Evolutionary conservation across 2,888 invertebrate genomes (phyloP), one percentile per base, ranked within the genome.

Genomic region (Scaeva pyrastri): DNA sequence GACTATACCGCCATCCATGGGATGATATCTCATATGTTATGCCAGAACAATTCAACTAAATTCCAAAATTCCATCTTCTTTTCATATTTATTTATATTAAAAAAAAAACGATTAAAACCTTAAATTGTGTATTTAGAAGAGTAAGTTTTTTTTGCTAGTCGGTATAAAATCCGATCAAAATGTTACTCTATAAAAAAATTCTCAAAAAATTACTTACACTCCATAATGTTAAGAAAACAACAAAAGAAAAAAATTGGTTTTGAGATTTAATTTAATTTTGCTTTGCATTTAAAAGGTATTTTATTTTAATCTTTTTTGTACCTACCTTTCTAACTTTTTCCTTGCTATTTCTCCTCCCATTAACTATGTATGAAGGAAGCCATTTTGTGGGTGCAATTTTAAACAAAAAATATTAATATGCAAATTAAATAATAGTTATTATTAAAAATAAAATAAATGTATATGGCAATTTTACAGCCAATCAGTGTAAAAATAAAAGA

Each of bases 1-100:
- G 99, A 8, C 94, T 99, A 5, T 99, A 99, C 93, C 96, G 99
- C 89, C 99, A 99, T 93, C 99, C 99, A 0, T 99, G 99, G 99
- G 99, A 99, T 92, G 99, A 99, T 92, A 99, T 99, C 93, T 93
- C 93, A 16, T 93, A 93, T 83, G 93, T 93, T 73, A 90, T 93
- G 88, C 93, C 93, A 64, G 93, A 93, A 88, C 91, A 92, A 89
- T 93, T 91, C 88, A 91, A 91, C 89, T 91, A 90, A 90, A 77
- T 81, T 86, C 76, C 80, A 79, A 90, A 90, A 77, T 81, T 86
- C 76, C 80, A 79, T 74, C 48, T 74, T 43, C 62, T 74, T 71
- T 62, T 71, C 75, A 68, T 76, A 85, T 85, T 80, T 85, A 85
- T 81, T 85, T 76, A 85, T 26, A n/a, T n/a, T n/a, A 84, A 78